Base-by-base conservation (phyloP, 2,888 invertebrate species). In the Sarcophaga variegata region DNA sequence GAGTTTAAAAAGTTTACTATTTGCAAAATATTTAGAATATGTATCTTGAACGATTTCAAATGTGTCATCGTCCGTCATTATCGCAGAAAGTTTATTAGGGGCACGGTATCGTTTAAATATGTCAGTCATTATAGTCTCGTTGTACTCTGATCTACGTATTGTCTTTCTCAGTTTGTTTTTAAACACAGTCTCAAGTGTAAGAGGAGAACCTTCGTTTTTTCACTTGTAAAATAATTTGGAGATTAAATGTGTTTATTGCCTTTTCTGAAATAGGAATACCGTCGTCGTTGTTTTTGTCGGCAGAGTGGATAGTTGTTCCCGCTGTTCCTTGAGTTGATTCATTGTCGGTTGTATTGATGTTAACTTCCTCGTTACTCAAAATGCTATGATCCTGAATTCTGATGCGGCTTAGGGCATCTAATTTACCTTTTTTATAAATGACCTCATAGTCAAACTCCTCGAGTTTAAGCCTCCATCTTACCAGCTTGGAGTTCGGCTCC, bases 181-280 rank as follows among this genome's bases (percentile, higher is more conserved):
- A 74, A 89, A 88, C 10, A 86, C n/a, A 4, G 69, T 86, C 64
- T 78, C 80, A 0, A 47, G 27, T 22, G 54, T 81, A 45, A 70
- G 74, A 60, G 80, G 77, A 27, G 71, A 76, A 27, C 81, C 74
- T 74, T 79, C 60, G 45, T 80, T 71, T 27, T 27, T 54, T 79
- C 20, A 66, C 75, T 75, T 79, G 63, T 74, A 88, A 78, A 27
- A 88, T 82, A 67, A 83, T 81, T 87, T 89, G 87, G 1, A 77
- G 64, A 78, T 88, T 88, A 25, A 89, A 88, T 64, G 84, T 82
- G 70, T 89, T 89, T 62, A 90, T 22, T 60, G 89, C 88, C 82
- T 88, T 84, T 78, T 88, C 88, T 12, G 89, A 87, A 49, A 89
- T 90, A n/a, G 78, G 83, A 14, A 90, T 88, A 27, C 84, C 88